Percentiles rank a stretch among this genome's conserved stretches.
Evolutionary conservation across 1,140 invertebrate species (phyloP).

Genomic region (Drosophila serrata): DNA sequence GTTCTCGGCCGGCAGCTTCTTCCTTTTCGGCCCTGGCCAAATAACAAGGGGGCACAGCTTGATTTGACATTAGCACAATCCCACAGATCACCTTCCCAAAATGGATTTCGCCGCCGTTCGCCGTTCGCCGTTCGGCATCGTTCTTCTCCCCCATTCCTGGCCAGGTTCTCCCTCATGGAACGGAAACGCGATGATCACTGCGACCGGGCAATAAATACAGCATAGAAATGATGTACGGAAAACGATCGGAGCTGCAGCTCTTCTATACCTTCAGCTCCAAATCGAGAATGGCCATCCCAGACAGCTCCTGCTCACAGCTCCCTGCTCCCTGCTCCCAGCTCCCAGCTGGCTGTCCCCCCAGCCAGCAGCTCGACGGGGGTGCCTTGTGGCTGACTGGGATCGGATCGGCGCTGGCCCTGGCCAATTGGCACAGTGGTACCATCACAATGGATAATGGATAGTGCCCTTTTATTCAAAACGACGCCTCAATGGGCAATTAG

Average conservation of each 20-base stretch:
- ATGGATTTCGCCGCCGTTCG: constrained; percentile 77
- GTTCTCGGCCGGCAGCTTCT: constrained; percentile 49
- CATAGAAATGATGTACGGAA: constrained; percentile 83
- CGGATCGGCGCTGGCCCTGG: constrained; percentile 28
- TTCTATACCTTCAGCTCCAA: constrained; percentile 36
- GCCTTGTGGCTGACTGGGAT: constrained; percentile 44
- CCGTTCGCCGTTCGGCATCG: constrained; percentile 32
- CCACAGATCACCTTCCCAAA: constrained; percentile 84
- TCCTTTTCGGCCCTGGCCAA: constrained; percentile 70
- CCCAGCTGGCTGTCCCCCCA: constrained; percentile 41
- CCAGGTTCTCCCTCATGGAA: constrained; percentile 45
- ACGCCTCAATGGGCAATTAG: constrained; percentile 48
- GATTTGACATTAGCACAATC: constrained; percentile 85
- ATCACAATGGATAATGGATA: constrained; percentile 43
- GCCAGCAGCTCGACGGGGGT: constrained; percentile 74
- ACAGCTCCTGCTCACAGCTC: constrained; percentile 35
- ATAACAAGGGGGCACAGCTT: constrained; percentile 85
- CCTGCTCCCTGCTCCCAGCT: constrained; percentile 29
- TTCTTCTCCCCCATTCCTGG: constrained; percentile 33
- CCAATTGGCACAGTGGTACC: constrained; percentile 62
- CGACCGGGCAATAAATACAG: constrained; percentile 77
- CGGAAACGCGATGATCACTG: constrained; percentile 79
- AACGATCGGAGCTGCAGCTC: constrained; percentile 64
- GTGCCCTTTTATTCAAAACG: constrained; percentile 19
- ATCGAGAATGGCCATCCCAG: constrained; percentile 47